Percentiles rank a stretch among this genome's conserved stretches.
phyloP scores from a whole-genome alignment of 2,888 invertebrate species.

The Stegophylla sp. region DNA sequence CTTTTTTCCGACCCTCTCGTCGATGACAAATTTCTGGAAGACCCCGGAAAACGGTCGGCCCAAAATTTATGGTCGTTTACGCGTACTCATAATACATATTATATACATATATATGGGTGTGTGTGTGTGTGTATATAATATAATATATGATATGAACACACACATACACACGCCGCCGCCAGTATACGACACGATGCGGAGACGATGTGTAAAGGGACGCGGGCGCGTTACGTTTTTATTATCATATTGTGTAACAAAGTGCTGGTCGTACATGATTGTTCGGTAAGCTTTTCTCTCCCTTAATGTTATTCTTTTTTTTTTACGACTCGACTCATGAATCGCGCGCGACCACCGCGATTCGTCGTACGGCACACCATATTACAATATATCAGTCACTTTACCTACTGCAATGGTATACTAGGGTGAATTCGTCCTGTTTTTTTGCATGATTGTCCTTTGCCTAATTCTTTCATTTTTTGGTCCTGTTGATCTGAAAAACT shows the following conservation, averaged over 20 bases:
- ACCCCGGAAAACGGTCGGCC: constrained; percentile 50
- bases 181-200: too few relatives aligned
- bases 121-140: constrained; percentile 6
- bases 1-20: constrained; percentile 53
- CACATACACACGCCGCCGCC: too few relatives aligned
- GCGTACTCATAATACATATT: background rate
- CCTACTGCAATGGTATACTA: too few relatives aligned
- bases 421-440: too few relatives aligned
- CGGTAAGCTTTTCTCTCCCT: constrained; percentile 43
- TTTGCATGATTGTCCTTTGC: too few relatives aligned
- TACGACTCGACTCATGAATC: constrained; percentile 31
- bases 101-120: background rate
- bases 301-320: constrained; percentile 36
- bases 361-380: too few relatives aligned
- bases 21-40: constrained; percentile 58
- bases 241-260: constrained; percentile 58
- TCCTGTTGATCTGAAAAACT: too few relatives aligned
- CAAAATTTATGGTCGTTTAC: constrained; percentile 56
- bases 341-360: too few relatives aligned
- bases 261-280: constrained; percentile 43
- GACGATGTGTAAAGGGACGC: constrained; percentile 1
- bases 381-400: too few relatives aligned
- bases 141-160: background rate
- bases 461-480: too few relatives aligned
- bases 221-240: constrained; percentile 48